A percentile compares a stretch with the other conserved stretches of the same genome.
Conservation (phyloP, 2,113 vertebrate genomes). For the Bostrychus sinensis region DNA sequence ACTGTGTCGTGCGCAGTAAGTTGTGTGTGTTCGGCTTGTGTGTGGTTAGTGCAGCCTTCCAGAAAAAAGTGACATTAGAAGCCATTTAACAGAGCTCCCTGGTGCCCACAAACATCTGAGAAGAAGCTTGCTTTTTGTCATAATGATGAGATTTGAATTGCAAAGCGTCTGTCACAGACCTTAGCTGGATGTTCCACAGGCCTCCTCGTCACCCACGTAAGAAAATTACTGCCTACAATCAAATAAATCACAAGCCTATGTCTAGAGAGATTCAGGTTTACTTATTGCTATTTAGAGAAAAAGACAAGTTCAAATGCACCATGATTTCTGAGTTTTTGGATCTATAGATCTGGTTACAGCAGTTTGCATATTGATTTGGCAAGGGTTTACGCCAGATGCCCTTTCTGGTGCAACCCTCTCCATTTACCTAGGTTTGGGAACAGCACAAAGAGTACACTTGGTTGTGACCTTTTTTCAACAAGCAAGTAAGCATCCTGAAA, state of each 20-base stretch:
- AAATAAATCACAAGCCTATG: conserved; percentile 8
- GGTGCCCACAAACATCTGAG: conserved; percentile 39
- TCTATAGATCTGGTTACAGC: too few relatives aligned
- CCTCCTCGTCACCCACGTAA: conserved; percentile 23
- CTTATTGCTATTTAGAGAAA: conserved; percentile 17
- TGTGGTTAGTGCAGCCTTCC: conserved; percentile 35
- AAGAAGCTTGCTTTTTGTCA: conserved; percentile 64
- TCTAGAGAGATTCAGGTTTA: conserved; percentile 2
- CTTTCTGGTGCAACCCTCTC: too few relatives aligned
- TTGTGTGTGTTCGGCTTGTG: conserved; percentile 46
- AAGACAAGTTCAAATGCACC: too few relatives aligned
- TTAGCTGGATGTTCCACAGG: conserved; percentile 17
- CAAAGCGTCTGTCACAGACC: conserved; percentile 61
- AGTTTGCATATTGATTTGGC: too few relatives aligned
- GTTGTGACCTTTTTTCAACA: too few relatives aligned
- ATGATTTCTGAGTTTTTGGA: too few relatives aligned
- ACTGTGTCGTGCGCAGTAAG: conserved; percentile 26
- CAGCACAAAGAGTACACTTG: too few relatives aligned
- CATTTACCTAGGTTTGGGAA: too few relatives aligned
- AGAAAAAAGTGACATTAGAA: conserved; percentile 61
- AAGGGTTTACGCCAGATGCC: too few relatives aligned
- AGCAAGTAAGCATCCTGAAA: neutral
- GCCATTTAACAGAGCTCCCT: conserved; percentile 48
- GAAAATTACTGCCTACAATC: conserved; percentile 30
- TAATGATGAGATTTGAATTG: conserved; percentile 74